Evolutionary conservation across 2,888 invertebrate species (phyloP).

Genomic region (Chrysina gloriosa): DNA sequence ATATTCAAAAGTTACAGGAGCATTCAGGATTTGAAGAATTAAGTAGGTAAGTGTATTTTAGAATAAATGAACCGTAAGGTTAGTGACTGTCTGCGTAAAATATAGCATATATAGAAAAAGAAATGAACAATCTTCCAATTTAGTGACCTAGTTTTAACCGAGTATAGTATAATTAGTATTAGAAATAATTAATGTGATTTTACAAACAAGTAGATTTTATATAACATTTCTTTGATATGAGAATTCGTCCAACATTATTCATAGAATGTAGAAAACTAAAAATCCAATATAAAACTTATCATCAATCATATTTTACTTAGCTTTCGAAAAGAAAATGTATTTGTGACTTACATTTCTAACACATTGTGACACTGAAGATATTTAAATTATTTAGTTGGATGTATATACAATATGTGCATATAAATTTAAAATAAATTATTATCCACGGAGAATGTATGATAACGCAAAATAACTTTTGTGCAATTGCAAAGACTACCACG

Average conservation of each 20-base stretch:
- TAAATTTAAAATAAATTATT: neutral
- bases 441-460: too few species aligned
- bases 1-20: too few species aligned
- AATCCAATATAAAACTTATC: neutral
- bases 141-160: slow-evolving; percentile 10
- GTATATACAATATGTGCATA: neutral
- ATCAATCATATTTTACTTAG: neutral
- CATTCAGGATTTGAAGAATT: too few species aligned
- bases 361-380: neutral
- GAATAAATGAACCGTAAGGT: slow-evolving; percentile 19
- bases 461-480: too few species aligned
- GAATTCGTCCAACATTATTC: slow-evolving; percentile 26
- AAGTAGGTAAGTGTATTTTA: neutral
- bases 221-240: slow-evolving; percentile 35
- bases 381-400: neutral
- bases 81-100: slow-evolving; percentile 25
- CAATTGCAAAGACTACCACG: too few species aligned
- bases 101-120: slow-evolving; percentile 8
- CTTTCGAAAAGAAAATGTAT: neutral
- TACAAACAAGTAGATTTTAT: slow-evolving; percentile 31
- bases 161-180: slow-evolving; percentile 2
- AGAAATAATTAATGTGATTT: slow-evolving; percentile 15
- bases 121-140: slow-evolving; percentile 30
- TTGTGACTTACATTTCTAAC: slow-evolving; percentile 18
- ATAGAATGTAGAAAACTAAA: slow-evolving; percentile 8